Base-by-base conservation (phyloP, 2,113 vertebrate species). In the Solea senegalensis region DNA sequence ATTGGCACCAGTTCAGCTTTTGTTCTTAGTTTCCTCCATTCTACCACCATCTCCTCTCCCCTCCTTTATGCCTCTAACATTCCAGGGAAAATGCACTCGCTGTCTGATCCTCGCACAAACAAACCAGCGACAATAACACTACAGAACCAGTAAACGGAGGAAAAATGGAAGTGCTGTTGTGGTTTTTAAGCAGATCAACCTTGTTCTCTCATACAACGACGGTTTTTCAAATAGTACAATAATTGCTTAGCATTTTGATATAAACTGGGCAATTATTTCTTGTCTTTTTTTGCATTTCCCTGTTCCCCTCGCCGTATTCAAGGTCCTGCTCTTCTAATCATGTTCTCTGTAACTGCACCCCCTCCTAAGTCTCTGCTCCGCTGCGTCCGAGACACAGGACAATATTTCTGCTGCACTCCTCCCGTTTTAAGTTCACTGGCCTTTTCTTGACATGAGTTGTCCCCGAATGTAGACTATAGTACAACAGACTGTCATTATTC, bases 1-100 rank as follows among this genome's bases (percentile, higher is more conserved):
- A 80, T 78, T 90, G 88, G 89, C 89, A 90, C 60, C 28, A 68
- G 74, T 80, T 90, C 87, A 90, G 89, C 80, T 87, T 88, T 89
- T 91, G 87, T 90, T 89, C 84, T 78, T 79, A 73, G 83, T 84
- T 83, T 84, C 86, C 81, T 68, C 69, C 65, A 76, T 68, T 75
- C 64, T 74, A 63, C 72, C 81, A 61, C 75, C 72, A 51, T 74
- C 81, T 70, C 74, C 64, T 68, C 74, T 68, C 74, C 70, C 61
- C 65, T 77, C 67, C 73, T 71, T 77, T 69, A 44, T 26, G 48
- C 50, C 69, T 72, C 65, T 62, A 67, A 76, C 60, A 74, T 71
- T 56, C n/a, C 72, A 85, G 69, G 65, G 48, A 82, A 78, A 88
- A 78, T 60, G 55, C 39, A 74, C 41, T 64, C 48, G 27, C 56